Conservation (phyloP, 2,113 vertebrate species). For the Muscicapa adusta region DNA sequence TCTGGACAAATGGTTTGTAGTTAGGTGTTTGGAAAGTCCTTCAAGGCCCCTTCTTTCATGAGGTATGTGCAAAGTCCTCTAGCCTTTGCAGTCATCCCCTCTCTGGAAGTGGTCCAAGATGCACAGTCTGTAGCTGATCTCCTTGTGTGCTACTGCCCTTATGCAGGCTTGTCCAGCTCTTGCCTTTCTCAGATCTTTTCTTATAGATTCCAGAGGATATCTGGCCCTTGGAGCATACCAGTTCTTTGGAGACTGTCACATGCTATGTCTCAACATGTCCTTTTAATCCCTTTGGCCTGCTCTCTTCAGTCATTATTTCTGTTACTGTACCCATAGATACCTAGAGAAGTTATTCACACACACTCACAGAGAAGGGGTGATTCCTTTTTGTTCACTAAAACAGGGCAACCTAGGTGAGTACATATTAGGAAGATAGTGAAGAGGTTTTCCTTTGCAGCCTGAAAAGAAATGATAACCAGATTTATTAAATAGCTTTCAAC, state of each 20-base stretch:
- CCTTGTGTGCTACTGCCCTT: fast-evolving
- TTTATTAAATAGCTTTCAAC: not conserved
- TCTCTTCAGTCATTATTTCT: not conserved
- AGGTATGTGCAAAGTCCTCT: not conserved
- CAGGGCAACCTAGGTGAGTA: not conserved
- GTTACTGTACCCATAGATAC: not conserved
- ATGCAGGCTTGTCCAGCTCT: not conserved
- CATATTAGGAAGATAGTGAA: not conserved
- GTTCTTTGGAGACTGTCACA: not conserved
- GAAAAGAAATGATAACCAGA: not conserved
- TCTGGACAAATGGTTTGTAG: not conserved
- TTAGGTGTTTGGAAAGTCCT: not conserved
- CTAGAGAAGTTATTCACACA: not conserved
- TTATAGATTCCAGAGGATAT: not conserved
- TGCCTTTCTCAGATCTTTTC: not conserved
- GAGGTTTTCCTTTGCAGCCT: not conserved
- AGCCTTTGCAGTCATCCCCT: not conserved
- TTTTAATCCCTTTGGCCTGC: not conserved
- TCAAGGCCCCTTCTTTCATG: not conserved
- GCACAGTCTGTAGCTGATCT: not conserved
- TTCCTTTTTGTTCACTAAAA: not conserved
- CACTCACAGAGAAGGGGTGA: not conserved
- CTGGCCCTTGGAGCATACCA: not conserved
- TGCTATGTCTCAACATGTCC: not conserved
- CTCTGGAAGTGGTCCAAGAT: not conserved